Base-by-base conservation (phyloP, 2,797 vertebrate species). In the Lithobates sylvaticus region DNA sequence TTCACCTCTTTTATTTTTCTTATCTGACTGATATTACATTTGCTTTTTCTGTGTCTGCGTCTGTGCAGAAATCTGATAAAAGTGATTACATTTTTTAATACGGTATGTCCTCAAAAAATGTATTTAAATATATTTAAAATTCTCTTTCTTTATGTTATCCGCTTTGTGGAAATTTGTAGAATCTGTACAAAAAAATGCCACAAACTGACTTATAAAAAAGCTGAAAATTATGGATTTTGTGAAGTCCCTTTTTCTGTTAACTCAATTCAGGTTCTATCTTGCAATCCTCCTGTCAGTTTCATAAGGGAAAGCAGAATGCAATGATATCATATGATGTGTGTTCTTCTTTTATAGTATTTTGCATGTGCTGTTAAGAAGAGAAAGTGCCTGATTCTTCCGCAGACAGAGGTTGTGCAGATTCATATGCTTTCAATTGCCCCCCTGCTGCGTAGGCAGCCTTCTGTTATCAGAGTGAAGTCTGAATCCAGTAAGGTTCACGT, bases 351-450 rank as follows among this genome's bases (percentile, higher is more conserved):
- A 58, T 70, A 75, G 21, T 72, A 16, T 67, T 34, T 42, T 74
- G 73, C 29, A 67, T 79, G 10, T 87, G 72, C 39, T 73, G 74
- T 84, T 73, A 88, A 88, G 90, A 83, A 90, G 61, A 87, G 88
- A 84, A 88, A 84, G 84, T 64, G 42, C 73, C 86, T 88, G 84
- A 84, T 90, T 90, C 88, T 76, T 89, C 90, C 90, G 79, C 84
- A 83, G 78, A 76, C 71, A 85, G 83, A 87, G 87, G 90, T 89
- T 69, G 73, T 89, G 61, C 16, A 27, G 89, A 72, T 1, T 0
- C 86, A 75, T 5, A 78, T 70, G 88, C 88, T 58, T 44, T 15
- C 86, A 90, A 89, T 88, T 65, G 65, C 67, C 8, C 8, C 32
- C 81, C 23, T 83, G 74, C 21, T 76, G 86, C 44, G 86, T 71